A percentile compares a stretch with the other conserved stretches of the same genome.
Evolutionary conservation across 2,113 vertebrate species (phyloP).

Genomic region (Mormoops blainvillei): DNA sequence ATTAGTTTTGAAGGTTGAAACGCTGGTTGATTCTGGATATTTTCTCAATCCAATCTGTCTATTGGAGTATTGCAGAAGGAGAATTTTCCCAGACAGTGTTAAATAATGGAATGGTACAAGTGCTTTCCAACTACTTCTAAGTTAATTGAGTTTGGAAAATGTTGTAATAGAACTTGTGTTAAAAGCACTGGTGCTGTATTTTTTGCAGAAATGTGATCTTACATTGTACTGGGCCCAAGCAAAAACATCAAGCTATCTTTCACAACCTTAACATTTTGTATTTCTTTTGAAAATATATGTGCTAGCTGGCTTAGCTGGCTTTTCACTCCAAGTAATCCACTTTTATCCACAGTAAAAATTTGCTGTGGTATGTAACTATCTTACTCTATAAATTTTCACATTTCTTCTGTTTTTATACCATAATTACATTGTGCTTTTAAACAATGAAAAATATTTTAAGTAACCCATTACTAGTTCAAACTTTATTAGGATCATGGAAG

Average conservation of each 20-base stretch:
- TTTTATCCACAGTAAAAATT: neutral
- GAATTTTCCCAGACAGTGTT: neutral
- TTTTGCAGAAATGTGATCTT: neutral
- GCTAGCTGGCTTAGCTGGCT: neutral
- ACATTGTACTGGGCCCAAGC: neutral
- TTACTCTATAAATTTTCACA: neutral
- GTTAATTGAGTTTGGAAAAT: constrained; percentile 31
- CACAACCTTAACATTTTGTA: neutral
- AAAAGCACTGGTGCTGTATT: neutral
- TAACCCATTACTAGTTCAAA: neutral
- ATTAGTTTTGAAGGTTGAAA: constrained; percentile 32
- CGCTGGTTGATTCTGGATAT: neutral
- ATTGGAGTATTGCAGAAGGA: neutral
- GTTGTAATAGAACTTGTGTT: neutral
- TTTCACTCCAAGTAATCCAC: neutral
- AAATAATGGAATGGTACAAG: neutral
- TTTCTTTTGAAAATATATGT: constrained; percentile 19
- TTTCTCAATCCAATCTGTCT: neutral
- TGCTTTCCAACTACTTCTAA: constrained; percentile 26
- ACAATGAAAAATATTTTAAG: neutral
- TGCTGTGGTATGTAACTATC: neutral
- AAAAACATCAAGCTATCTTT: constrained; percentile 14
- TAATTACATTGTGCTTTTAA: neutral
- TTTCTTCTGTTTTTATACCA: neutral
- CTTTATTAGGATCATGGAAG: neutral